Conservation (phyloP, 2,797 vertebrate species). For the Gallinago solitaria region DNA sequence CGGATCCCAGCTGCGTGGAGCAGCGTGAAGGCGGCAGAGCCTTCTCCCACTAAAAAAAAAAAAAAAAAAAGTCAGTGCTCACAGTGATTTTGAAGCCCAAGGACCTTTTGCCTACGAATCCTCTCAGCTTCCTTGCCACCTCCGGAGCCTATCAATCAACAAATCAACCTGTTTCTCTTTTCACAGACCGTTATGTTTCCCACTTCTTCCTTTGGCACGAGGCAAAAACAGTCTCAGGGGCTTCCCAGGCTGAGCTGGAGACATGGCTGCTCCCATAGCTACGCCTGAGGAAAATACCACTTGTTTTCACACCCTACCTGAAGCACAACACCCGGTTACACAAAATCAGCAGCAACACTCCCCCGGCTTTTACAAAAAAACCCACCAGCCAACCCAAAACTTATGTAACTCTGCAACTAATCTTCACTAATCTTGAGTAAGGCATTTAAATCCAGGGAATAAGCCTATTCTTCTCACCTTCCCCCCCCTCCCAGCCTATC, state of each 20-base stretch:
- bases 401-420: conserved; percentile 54
- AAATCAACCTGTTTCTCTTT: background rate
- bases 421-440: conserved; percentile 59
- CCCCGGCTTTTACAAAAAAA: background rate
- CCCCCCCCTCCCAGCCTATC: background rate
- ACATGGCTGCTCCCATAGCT: background rate
- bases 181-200: background rate
- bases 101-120: background rate
- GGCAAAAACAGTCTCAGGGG: background rate
- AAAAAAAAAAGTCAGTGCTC: background rate
- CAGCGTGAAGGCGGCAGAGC: accelerated
- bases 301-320: background rate
- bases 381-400: background rate
- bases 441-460: conserved; percentile 43
- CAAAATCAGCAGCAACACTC: background rate
- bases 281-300: accelerated
- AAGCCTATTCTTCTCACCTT: conserved; percentile 14
- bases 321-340: background rate
- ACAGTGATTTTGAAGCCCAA: background rate
- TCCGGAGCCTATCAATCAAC: background rate
- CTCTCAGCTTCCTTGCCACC: background rate
- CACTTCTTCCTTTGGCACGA: background rate
- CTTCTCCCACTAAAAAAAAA: background rate
- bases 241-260: background rate
- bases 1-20: background rate